phyloP scores from a whole-genome alignment of 2,888 invertebrate species.

The Neoscelio sp. region DNA sequence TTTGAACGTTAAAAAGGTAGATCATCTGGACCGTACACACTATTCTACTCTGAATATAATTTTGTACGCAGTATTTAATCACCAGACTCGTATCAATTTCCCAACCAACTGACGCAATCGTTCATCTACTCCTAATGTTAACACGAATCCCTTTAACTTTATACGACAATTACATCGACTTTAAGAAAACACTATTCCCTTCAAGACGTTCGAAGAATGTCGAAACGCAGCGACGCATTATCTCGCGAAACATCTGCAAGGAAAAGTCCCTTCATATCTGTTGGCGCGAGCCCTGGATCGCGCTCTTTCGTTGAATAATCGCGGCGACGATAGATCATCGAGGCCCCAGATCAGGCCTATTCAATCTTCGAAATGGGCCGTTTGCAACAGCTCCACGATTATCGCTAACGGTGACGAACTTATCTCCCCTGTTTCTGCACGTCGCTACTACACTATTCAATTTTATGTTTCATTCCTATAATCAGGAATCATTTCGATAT shows the following conservation, averaged over 20 bases:
- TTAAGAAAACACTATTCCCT: conserved; percentile 1
- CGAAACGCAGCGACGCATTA: conserved; percentile 41
- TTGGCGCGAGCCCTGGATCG: conserved; percentile 36
- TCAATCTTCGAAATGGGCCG: conserved; percentile 37
- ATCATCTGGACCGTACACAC: too few relatives aligned
- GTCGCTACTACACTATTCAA: not conserved
- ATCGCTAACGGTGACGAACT: conserved; percentile 16
- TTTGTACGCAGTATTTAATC: too few relatives aligned
- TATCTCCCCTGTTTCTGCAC: conserved; percentile 8
- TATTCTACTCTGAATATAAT: too few relatives aligned
- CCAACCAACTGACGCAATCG: conserved; percentile 25
- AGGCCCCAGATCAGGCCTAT: conserved; percentile 20
- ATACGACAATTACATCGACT: conserved; percentile 45
- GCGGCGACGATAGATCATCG: conserved; percentile 44
- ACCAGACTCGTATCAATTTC: too few relatives aligned
- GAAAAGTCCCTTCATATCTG: conserved; percentile 44
- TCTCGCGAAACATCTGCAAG: conserved; percentile 36
- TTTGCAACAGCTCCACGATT: conserved; percentile 13
- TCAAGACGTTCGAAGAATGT: conserved; percentile 10
- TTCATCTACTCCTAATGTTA: conserved; percentile 36
- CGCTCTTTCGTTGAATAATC: conserved; percentile 43
- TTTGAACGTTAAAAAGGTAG: too few relatives aligned
- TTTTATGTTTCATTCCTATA: conserved; percentile 37
- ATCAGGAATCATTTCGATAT: conserved; percentile 48
- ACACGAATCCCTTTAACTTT: conserved; percentile 53